Base-by-base conservation (phyloP, 2,113 vertebrate genomes). In the Tonatia bakeri region DNA sequence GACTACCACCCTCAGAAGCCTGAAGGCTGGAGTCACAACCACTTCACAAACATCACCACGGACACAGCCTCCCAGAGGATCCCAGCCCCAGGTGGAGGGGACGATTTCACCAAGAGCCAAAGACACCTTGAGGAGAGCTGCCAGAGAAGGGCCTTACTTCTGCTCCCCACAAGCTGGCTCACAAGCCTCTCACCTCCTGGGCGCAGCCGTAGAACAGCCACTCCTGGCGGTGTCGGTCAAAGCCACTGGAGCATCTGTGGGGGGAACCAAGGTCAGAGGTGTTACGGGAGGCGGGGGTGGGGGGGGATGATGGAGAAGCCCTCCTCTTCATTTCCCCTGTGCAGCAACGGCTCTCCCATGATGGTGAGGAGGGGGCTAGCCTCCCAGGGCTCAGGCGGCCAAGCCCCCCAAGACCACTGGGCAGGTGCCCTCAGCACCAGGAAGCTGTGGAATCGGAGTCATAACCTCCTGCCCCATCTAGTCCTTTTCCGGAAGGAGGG, bases 161-260 rank as follows among this genome's bases (percentile, higher is more conserved):
- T 33, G 9, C 52, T 33, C 12, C 52, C 80, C 50, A 72, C 40
- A n/a, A 4, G 16, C 50, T 2, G 12, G 45, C 52, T 17, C 17
- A 3, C 56, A 3, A 0, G 72, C 20, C 1, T 9, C 98, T 98
- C 50, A 99, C 99, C 99, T 99, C 98, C 89, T 99, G 99, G 28
- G 98, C 98, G 13, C 99, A 99, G 98, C 99, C 99, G 0, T 99
- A 99, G 70, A 99, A 98, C 87, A 99, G 75, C 99, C 99, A 99
- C 97, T 99, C 99, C 96, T 99, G 99, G 28, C 99, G 98, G 73
- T 99, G 98, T 0, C 99, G 98, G 94, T 99, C 99, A 45, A 99
- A 99, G 13, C 99, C 99, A 9, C 99, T 99, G 92, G 99, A 99
- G 79, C 99, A 99, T 86, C 99, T 99, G 98, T 0, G 15, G 91